These are phyloP conservation scores for Threskiornis aethiopicus DNA, from an alignment of 2,797 vertebrate species.

Conservation along the genomic window DNA sequence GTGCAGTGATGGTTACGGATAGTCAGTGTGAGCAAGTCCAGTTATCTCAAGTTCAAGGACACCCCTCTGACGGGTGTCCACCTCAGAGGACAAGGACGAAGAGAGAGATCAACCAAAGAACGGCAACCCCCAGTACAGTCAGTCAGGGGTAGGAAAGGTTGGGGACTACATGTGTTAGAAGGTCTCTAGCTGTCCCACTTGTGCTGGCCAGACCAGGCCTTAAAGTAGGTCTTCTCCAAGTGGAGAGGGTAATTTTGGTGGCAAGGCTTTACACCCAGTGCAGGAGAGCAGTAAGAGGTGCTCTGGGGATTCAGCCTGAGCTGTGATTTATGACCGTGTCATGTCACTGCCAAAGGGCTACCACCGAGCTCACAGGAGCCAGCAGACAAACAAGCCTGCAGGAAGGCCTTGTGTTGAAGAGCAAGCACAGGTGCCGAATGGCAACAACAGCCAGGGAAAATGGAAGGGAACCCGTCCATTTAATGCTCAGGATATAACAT, in stretches of 20 bases:
- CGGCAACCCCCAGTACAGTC: accelerated
- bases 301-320: background rate
- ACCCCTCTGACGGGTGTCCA: background rate
- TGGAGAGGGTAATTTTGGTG: background rate
- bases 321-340: background rate
- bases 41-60: background rate
- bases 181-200: background rate
- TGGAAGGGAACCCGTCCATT: background rate
- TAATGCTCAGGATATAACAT: background rate
- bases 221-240: background rate
- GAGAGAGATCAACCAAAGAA: background rate
- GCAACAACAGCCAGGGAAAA: background rate
- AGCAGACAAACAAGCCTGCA: background rate
- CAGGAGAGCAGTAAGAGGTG: background rate
- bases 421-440: background rate
- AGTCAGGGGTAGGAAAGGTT: background rate
- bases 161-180: background rate
- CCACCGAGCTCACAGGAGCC: accelerated
- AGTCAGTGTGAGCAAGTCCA: background rate
- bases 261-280: background rate
- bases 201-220: background rate
- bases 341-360: background rate
- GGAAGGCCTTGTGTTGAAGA: background rate
- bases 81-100: background rate
- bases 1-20: background rate